Percentiles rank a stretch among this genome's conserved stretches.
phyloP scores from a whole-genome alignment of 2,888 invertebrate genomes.

The Drosophila formosana region DNA sequence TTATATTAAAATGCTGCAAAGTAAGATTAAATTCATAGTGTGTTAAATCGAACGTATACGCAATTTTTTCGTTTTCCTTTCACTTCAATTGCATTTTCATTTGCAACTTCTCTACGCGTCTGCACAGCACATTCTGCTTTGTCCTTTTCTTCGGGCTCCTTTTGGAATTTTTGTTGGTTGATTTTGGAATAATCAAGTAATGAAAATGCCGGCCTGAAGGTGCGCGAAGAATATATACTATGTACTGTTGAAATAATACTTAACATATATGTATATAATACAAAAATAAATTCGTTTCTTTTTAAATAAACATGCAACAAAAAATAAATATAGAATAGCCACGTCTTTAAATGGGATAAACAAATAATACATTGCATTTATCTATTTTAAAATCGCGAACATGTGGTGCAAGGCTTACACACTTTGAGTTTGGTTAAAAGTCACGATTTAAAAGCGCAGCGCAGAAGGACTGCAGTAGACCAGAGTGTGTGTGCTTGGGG shows the following conservation, averaged over 20 bases:
- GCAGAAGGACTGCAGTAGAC: slow-evolving; percentile 24
- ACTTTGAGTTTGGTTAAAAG: slow-evolving; percentile 17
- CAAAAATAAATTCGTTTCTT: too few relatives aligned
- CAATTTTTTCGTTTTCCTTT: not conserved
- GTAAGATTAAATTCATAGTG: slow-evolving; percentile 1
- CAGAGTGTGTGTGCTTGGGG: slow-evolving; percentile 5
- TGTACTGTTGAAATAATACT: not conserved
- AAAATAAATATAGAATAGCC: too few relatives aligned
- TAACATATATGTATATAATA: too few relatives aligned
- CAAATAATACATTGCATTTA: not conserved
- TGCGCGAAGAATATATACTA: slow-evolving; percentile 10
- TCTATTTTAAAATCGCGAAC: not conserved
- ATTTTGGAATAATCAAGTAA: slow-evolving; percentile 60
- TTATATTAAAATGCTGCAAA: too few relatives aligned
- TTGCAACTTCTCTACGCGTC: slow-evolving; percentile 28
- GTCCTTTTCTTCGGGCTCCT: slow-evolving; percentile 25
- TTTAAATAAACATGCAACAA: not conserved
- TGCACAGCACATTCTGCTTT: slow-evolving; percentile 39
- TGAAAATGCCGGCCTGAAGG: slow-evolving; percentile 41
- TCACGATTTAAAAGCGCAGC: slow-evolving; percentile 31
- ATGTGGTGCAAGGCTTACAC: slow-evolving; percentile 6
- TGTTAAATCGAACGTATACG: slow-evolving; percentile 28
- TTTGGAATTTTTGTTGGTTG: slow-evolving; percentile 28
- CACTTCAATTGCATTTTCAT: slow-evolving; percentile 50
- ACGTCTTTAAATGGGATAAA: not conserved